Evolutionary conservation across 2,113 vertebrate genomes (phyloP), one percentile per base, ranked within the genome.

Genomic region (Tor tambroides): DNA sequence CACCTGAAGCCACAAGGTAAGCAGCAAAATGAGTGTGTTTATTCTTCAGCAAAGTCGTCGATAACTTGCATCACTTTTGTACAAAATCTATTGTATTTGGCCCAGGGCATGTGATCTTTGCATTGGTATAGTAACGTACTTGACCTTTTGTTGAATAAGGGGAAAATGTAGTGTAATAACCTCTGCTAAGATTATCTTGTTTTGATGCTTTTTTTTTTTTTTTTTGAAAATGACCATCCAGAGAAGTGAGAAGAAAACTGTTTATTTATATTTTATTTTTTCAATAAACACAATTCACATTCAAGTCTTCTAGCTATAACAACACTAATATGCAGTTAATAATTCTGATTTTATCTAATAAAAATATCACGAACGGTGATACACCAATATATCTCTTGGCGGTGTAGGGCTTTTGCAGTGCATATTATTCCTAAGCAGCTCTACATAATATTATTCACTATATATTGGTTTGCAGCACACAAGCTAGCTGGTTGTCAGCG

Each of bases 1-100:
- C 63, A n/a, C 28, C 26, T 46, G n/a, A 23, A 43, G 3, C 8
- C 41, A 49, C 35, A 67, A 46, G 61, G 41, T 65, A 67, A 32
- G 61, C 26, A 21, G 38, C 26, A 49, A 82, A 67, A 43, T 82
- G 38, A 82, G 59, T 26, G 11, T 49, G 46, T 77, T 78, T 78
- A 78, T 54, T 78, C 17, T 78, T 21, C 26, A 32, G 76, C 17
- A 78, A 6, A 54, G 49, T 21, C 49, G 19, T 23, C 2, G 28
- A 67, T 80, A 80, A 80, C 78, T 41, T 41, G 28, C 32, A 26
- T 80, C 17, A 63, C 21, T 41, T 80, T 61, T 59, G 78, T 41
- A 6, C 80, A 23, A 82, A 30, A 30, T 82, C n/a, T 26, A 28
- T 5, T 67, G 61, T 43, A 30, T 26, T 30, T 3, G n/a, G 17